A percentile compares a stretch with the other conserved stretches of the same genome.
Conservation (phyloP, 2,113 vertebrate species). For the Antechinus stuartii region DNA sequence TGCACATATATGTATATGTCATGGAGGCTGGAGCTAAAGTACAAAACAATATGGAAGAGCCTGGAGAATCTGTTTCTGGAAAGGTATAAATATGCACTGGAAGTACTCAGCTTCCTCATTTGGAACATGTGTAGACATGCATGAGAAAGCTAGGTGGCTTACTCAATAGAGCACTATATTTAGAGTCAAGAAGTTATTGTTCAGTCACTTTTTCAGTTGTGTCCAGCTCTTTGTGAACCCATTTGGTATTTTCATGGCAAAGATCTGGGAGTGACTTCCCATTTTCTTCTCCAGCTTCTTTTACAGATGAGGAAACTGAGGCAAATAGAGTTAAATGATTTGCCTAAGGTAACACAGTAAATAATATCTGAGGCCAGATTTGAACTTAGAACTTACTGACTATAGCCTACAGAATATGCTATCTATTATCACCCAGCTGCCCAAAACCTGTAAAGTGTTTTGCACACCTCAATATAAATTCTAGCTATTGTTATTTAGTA, state of each 20-base stretch:
- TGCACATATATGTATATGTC: background rate
- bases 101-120: background rate
- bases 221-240: background rate
- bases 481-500: background rate
- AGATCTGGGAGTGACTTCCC: background rate
- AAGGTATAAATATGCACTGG: background rate
- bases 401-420: background rate
- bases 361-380: background rate
- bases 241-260: background rate
- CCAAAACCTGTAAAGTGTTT: background rate
- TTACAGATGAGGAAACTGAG: background rate
- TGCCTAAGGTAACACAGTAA: background rate
- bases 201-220: background rate
- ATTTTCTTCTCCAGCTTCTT: too few relatives aligned
- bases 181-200: background rate
- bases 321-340: background rate
- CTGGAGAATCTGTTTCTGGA: background rate
- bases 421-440: background rate
- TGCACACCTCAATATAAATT: background rate
- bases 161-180: background rate
- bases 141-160: background rate
- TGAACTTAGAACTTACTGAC: background rate
- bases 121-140: background rate
- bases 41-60: background rate
- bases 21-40: background rate